Percentiles rank a stretch among this genome's conserved stretches.
Conservation (phyloP, 2,113 vertebrate genomes). For the Rhagologus leucostigma region DNA sequence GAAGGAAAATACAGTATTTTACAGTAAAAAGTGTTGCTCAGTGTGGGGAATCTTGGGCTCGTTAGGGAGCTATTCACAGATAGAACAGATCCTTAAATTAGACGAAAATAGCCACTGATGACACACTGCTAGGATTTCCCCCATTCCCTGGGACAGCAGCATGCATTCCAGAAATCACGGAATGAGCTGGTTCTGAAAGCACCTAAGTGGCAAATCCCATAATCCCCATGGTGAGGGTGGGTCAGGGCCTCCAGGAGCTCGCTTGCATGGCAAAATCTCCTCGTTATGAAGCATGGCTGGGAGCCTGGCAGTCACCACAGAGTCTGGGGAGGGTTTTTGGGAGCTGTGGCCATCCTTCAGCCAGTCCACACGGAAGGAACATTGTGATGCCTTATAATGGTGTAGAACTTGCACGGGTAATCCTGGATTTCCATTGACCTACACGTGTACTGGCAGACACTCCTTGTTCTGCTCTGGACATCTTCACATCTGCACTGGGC, state of each 20-base stretch:
- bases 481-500: background rate
- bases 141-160: background rate
- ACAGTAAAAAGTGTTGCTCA: background rate
- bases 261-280: background rate
- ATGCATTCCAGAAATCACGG: background rate
- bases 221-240: background rate
- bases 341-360: background rate
- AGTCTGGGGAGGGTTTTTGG: background rate
- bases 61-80: background rate
- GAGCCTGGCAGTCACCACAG: background rate
- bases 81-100: background rate
- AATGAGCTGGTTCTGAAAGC: background rate
- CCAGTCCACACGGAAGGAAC: accelerated
- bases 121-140: background rate
- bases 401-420: background rate
- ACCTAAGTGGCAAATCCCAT: background rate
- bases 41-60: constrained; percentile 6
- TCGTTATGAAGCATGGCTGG: accelerated
- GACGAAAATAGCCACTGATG: background rate
- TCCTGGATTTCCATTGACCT: background rate
- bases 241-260: background rate
- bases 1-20: constrained; percentile 14
- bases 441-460: background rate
- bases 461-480: background rate
- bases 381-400: accelerated